These are phyloP conservation scores for Pseudolaguvia tuberculata DNA, from an alignment of 2,113 vertebrate species.

Conservation along the genomic window DNA sequence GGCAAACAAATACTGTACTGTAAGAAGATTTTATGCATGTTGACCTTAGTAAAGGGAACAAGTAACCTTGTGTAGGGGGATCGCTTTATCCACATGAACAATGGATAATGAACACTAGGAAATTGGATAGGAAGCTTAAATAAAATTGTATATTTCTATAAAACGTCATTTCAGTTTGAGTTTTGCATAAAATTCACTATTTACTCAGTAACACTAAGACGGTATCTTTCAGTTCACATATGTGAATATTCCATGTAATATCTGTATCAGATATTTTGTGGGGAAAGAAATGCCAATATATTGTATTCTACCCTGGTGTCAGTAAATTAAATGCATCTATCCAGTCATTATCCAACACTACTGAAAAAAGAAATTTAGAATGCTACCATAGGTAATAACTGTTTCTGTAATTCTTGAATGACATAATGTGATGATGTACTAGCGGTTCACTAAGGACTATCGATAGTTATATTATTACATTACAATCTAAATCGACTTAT, in stretches of 20 bases:
- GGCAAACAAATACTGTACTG: background rate
- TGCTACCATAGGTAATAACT: slow-evolving; percentile 38
- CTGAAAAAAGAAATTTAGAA: slow-evolving; percentile 65
- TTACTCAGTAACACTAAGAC: background rate
- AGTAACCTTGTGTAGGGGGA: background rate
- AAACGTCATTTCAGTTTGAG: background rate
- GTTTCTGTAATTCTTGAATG: slow-evolving; percentile 55
- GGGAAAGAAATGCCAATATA: background rate
- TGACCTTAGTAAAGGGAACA: background rate
- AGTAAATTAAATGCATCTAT: background rate
- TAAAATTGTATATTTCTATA: background rate
- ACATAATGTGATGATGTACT: background rate
- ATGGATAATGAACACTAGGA: too few species aligned
- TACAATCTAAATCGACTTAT: background rate
- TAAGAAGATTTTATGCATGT: background rate
- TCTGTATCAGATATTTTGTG: background rate
- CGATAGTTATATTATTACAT: background rate
- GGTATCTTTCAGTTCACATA: background rate
- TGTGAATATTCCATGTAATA: background rate
- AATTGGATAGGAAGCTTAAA: background rate
- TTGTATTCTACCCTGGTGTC: background rate
- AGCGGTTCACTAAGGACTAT: too few species aligned
- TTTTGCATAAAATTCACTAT: too few species aligned
- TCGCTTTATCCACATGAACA: background rate
- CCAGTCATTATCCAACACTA: slow-evolving; percentile 51